Evolutionary conservation across 2,797 vertebrate species (phyloP).

Genomic region (Catharus ustulatus): DNA sequence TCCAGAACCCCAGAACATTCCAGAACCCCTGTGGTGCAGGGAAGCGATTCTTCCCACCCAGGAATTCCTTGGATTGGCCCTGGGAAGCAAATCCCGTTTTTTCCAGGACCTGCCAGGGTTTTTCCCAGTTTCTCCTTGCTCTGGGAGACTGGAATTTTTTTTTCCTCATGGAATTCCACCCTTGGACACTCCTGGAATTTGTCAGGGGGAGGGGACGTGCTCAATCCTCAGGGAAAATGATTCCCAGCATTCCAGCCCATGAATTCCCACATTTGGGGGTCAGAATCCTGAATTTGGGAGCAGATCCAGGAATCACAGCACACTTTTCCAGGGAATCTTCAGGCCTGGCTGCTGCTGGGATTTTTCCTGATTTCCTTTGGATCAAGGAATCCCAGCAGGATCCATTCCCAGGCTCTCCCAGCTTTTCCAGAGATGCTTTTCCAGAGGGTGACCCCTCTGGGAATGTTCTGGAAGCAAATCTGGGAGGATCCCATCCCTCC

Average conservation of each 20-base stretch:
- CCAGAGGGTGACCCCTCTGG: too few species aligned
- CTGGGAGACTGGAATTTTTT: background rate
- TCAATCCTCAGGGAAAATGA: background rate
- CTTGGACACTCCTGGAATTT: background rate
- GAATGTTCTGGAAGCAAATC: too few species aligned
- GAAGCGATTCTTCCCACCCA: too few species aligned
- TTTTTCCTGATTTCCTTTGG: background rate
- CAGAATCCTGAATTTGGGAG: background rate
- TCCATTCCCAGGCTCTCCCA: too few species aligned
- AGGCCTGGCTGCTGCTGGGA: background rate
- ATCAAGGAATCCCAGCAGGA: too few species aligned
- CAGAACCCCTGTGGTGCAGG: too few species aligned
- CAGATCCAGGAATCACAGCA: background rate
- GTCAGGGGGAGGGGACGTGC: rapidly evolving
- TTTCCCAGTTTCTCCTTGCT: background rate
- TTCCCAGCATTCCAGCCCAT: background rate
- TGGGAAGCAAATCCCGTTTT: background rate
- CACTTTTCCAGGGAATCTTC: background rate
- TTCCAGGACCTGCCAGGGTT: too few species aligned
- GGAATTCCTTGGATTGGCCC: background rate
- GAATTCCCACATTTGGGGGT: background rate
- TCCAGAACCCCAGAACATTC: background rate
- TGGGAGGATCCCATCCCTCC: background rate
- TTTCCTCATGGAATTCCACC: background rate
- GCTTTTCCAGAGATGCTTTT: too few species aligned